A percentile compares a stretch with the other conserved stretches of the same genome.
Conservation (phyloP, 2,797 vertebrate genomes). For the Molossus molossus region DNA sequence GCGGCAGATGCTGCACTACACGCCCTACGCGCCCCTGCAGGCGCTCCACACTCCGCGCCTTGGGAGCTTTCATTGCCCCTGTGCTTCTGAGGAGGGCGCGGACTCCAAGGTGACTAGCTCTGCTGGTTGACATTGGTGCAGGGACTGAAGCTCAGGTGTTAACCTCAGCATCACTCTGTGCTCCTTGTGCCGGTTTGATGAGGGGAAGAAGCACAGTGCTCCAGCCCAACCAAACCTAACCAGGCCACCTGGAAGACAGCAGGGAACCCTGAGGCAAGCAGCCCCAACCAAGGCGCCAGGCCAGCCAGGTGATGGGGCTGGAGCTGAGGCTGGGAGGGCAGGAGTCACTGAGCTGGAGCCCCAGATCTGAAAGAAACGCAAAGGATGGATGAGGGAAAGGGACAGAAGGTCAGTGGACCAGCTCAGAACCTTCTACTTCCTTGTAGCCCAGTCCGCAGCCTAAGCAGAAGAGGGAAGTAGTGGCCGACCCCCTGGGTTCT, state of each 20-base stretch:
- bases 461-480: neutral
- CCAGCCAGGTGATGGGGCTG: neutral
- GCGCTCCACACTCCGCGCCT: neutral
- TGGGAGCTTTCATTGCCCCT: neutral
- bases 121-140: neutral
- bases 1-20: rapidly evolving
- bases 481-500: neutral
- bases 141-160: neutral
- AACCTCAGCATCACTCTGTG: neutral
- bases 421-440: neutral
- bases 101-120: neutral
- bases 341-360: neutral
- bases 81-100: neutral
- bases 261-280: neutral
- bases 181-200: neutral
- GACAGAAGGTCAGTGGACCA: neutral
- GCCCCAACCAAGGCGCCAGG: neutral
- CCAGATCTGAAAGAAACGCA: constrained; percentile 44
- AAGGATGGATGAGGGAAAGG: neutral
- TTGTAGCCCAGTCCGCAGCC: neutral
- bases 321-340: neutral
- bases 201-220: neutral
- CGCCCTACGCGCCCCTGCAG: rapidly evolving
- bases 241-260: neutral
- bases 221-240: neutral